These are phyloP conservation scores for Daphoenositta chrysoptera DNA, from an alignment of 2,113 vertebrate species.

Conservation along the genomic window DNA sequence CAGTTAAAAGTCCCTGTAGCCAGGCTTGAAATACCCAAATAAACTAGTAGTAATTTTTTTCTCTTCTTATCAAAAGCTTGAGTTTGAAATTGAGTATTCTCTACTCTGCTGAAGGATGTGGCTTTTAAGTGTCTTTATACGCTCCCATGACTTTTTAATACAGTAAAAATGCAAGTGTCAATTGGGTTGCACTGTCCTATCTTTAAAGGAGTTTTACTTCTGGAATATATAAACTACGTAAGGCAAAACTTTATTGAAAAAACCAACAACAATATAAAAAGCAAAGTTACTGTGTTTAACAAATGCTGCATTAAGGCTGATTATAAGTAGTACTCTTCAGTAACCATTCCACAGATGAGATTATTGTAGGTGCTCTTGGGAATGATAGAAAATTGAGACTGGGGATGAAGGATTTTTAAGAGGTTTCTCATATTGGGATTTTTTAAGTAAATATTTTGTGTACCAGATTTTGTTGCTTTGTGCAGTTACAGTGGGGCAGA, in stretches of 20 bases:
- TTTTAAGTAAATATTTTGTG: not conserved
- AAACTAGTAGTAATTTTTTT: not conserved
- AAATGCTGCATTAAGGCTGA: not conserved
- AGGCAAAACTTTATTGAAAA: not conserved
- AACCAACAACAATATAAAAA: not conserved
- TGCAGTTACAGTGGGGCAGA: not conserved
- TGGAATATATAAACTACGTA: not conserved
- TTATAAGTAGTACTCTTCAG: not conserved
- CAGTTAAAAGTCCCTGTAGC: not conserved
- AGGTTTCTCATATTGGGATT: not conserved
- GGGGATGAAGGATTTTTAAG: not conserved
- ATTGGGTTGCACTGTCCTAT: not conserved
- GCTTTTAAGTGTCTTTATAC: not conserved
- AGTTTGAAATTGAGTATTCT: not conserved
- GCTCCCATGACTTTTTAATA: not conserved
- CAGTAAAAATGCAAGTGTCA: not conserved
- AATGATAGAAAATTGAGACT: not conserved
- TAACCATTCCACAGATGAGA: not conserved
- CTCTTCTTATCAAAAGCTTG: not conserved
- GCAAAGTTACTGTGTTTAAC: not conserved
- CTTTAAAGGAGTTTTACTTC: not conserved
- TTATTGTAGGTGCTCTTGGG: not conserved
- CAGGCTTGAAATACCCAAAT: not conserved
- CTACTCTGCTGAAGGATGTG: not conserved
- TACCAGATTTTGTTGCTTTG: not conserved